Evolutionary conservation across 2,888 invertebrate genomes (phyloP).

Genomic region (Conus canariensis): DNA sequence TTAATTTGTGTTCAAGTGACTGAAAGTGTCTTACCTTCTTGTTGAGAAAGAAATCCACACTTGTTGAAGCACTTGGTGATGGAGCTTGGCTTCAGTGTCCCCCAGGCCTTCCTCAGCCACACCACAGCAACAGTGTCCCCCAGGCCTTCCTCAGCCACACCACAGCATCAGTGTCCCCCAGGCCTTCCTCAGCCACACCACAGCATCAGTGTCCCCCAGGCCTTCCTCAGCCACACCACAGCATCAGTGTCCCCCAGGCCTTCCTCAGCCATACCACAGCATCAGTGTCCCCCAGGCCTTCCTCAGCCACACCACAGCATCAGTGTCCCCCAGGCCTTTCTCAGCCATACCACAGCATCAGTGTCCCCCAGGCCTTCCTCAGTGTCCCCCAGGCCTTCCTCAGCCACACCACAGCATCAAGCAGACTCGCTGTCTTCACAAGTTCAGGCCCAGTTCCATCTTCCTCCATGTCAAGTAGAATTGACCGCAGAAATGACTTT

Average conservation of each 20-base stretch:
- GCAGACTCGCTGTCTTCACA: conserved; percentile 12
- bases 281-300: conserved; percentile 38
- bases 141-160: conserved; percentile 36
- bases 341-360: conserved; percentile 25
- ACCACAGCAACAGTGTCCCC: conserved; percentile 32
- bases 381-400: conserved; percentile 37
- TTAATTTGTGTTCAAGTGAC: too few species aligned
- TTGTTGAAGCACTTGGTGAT: conserved; percentile 37
- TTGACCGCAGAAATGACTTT: conserved; percentile 13
- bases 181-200: conserved; percentile 31
- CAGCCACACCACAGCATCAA: conserved; percentile 35
- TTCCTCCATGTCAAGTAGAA: conserved; percentile 31
- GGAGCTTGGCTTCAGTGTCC: conserved; percentile 6
- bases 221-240: conserved; percentile 29
- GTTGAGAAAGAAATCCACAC: conserved; percentile 25
- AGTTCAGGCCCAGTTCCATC: conserved; percentile 5
- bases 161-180: conserved; percentile 38
- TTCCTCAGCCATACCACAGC: conserved; percentile 19
- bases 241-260: conserved; percentile 40
- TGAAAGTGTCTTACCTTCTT: too few species aligned
- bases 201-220: conserved; percentile 38
- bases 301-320: conserved; percentile 30
- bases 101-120: conserved; percentile 38
- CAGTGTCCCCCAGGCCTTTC: conserved; percentile 35
- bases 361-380: too few species aligned